Conservation (phyloP, 2,797 vertebrate genomes). For the Melanotaenia maccullochi region DNA sequence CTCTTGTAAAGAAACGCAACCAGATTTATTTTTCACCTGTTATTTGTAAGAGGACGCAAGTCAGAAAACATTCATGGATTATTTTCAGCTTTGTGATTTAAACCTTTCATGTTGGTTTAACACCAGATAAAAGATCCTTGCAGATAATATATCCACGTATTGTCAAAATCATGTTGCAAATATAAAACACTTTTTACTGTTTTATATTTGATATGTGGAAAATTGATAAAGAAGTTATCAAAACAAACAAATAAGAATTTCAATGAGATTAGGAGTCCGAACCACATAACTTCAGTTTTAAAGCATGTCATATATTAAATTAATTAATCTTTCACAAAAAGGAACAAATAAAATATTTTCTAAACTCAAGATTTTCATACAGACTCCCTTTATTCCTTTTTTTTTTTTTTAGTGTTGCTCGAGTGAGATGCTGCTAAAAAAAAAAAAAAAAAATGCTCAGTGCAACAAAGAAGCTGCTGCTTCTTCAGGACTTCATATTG, state of each 20-base stretch:
- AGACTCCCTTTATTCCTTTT: background rate
- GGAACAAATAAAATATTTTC: background rate
- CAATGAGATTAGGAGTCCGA: background rate
- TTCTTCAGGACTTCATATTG: background rate
- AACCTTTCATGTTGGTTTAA: background rate
- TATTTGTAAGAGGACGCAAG: background rate
- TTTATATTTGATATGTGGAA: background rate
- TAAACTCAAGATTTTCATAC: too few species aligned
- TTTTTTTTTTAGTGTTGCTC: background rate
- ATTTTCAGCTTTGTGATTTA: background rate
- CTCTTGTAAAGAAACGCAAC: background rate
- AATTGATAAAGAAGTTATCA: background rate
- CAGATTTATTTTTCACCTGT: slow-evolving; percentile 6
- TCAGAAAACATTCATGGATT: background rate
- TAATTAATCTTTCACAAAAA: background rate
- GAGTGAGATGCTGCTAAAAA: background rate
- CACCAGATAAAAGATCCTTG: background rate
- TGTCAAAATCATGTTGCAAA: background rate
- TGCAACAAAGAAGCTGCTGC: background rate
- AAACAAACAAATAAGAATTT: too few species aligned
- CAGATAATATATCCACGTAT: background rate
- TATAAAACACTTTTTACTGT: too few species aligned
- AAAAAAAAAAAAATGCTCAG: background rate
- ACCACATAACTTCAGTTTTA: background rate
- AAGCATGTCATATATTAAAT: background rate